Conservation (phyloP, 2,797 vertebrate species). For the Lutjanus argentimaculatus region DNA sequence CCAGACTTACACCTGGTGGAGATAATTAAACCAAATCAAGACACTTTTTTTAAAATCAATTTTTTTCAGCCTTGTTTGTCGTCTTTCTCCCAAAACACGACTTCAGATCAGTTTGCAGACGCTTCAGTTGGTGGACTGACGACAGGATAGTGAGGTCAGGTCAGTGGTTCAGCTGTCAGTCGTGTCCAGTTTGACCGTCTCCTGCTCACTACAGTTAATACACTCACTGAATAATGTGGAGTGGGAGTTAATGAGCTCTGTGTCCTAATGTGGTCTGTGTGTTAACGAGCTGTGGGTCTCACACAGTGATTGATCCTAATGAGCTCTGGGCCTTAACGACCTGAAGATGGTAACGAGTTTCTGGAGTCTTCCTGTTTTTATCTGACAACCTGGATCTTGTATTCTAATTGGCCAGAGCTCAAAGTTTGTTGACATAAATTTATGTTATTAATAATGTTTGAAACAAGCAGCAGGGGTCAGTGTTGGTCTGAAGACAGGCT, state of each 20-base stretch:
- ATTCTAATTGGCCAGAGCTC: too few relatives aligned
- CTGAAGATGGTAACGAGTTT: constrained; percentile 29
- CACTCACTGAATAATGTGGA: constrained; percentile 15
- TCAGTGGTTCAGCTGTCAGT: neutral
- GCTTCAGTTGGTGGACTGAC: neutral
- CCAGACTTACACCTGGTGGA: too few relatives aligned
- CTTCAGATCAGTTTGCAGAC: neutral
- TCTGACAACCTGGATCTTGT: too few relatives aligned
- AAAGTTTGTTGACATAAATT: neutral
- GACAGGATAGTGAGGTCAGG: neutral
- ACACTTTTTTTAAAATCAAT: too few relatives aligned
- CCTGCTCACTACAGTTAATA: neutral
- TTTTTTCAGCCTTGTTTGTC: too few relatives aligned
- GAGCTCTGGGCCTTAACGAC: constrained; percentile 34
- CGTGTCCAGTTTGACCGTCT: too few relatives aligned
- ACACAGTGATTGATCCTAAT: constrained; percentile 14
- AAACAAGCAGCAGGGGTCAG: constrained; percentile 49
- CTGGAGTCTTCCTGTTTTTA: constrained; percentile 3
- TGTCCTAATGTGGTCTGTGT: constrained; percentile 17
- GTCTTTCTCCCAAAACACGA: neutral
- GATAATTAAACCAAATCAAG: too few relatives aligned
- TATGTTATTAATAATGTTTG: neutral
- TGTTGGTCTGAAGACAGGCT: constrained; percentile 5
- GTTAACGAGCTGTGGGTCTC: constrained; percentile 44
- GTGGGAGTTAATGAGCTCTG: constrained; percentile 25